Evolutionary conservation across 2,888 invertebrate species (phyloP).

Genomic region (Xestia xanthographa): DNA sequence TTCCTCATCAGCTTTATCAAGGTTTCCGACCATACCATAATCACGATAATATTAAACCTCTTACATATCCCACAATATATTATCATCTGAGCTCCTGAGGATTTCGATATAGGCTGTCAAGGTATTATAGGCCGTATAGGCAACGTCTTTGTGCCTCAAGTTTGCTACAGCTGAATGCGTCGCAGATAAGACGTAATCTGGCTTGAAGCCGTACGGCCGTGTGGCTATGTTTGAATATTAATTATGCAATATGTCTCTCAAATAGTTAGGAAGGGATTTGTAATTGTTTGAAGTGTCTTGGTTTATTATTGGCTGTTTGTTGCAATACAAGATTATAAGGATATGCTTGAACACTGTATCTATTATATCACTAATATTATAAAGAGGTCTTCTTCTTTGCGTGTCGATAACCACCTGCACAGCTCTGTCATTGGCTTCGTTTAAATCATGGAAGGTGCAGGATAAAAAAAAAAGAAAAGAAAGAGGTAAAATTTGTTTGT

Average conservation of each 20-base stretch:
- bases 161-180: constrained; percentile 31
- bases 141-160: constrained; percentile 20
- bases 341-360: not conserved
- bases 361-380: too few species aligned
- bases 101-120: constrained; percentile 22
- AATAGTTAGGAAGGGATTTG: constrained; percentile 5
- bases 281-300: constrained; percentile 12
- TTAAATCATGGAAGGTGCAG: too few species aligned
- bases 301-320: constrained; percentile 9
- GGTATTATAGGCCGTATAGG: constrained; percentile 27
- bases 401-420: too few species aligned
- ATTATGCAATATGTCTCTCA: constrained; percentile 44
- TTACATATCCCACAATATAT: constrained; percentile 23
- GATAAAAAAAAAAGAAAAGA: too few species aligned
- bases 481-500: too few species aligned
- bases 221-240: constrained; percentile 47
- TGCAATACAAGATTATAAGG: not conserved
- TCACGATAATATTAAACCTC: constrained; percentile 20
- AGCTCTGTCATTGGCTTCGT: too few species aligned
- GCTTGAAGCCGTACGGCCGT: constrained; percentile 8
- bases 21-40: not conserved
- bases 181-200: constrained; percentile 43
- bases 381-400: too few species aligned
- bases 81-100: constrained; percentile 23
- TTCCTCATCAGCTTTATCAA: not conserved